These are phyloP conservation scores for Helicoverpa zea DNA, from an alignment of 1,140 invertebrate species.

Conservation along the genomic window DNA sequence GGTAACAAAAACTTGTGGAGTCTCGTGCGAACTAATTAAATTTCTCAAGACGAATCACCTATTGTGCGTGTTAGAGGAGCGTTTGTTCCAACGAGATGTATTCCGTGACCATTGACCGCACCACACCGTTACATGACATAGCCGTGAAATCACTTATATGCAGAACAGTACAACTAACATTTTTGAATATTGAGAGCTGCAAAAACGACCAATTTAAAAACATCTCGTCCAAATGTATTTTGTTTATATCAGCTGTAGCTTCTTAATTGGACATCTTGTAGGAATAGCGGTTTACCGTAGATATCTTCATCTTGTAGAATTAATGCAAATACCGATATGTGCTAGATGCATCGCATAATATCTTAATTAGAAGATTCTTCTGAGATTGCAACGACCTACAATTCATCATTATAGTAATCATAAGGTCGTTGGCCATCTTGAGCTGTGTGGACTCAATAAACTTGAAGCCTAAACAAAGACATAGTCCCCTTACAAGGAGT, in stretches of 20 bases:
- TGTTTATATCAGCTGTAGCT: neutral
- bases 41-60: slow-evolving; percentile 58
- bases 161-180: slow-evolving; percentile 16
- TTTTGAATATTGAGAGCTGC: neutral
- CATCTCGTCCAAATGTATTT: neutral
- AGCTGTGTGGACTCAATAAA: slow-evolving; percentile 6
- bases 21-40: slow-evolving; percentile 60
- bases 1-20: slow-evolving; percentile 36
- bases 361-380: neutral
- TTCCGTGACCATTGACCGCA: slow-evolving; percentile 58
- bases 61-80: slow-evolving; percentile 58
- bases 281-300: slow-evolving; percentile 1
- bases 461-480: slow-evolving; percentile 11
- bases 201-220: slow-evolving; percentile 14
- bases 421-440: slow-evolving; percentile 16
- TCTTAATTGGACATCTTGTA: neutral
- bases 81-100: slow-evolving; percentile 52
- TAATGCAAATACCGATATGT: neutral
- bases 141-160: slow-evolving; percentile 50
- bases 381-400: neutral
- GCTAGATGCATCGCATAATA: neutral
- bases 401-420: neutral
- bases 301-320: neutral
- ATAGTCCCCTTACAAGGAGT: slow-evolving; percentile 5
- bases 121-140: slow-evolving; percentile 52